Percentiles rank a stretch among this genome's conserved stretches.
Evolutionary conservation across 92 coral and sea anemone species (phyloP).

Genomic region (Heliopora coerulea): DNA sequence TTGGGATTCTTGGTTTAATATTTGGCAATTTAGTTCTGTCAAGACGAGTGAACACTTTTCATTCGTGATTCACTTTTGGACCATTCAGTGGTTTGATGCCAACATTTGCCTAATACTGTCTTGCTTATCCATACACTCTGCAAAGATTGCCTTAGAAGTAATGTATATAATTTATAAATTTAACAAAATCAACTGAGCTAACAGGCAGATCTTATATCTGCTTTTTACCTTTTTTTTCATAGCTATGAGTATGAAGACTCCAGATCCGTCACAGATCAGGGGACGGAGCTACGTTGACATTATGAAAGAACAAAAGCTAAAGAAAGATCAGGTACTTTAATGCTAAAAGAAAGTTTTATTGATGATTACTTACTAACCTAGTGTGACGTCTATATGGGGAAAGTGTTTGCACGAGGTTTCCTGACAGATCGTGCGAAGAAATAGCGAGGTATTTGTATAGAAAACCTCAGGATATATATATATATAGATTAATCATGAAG

Average conservation of each 20-base stretch:
- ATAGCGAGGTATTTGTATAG: too few species aligned
- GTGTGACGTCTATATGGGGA: too few species aligned
- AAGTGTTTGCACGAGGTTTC: too few species aligned
- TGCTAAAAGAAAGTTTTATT: too few species aligned
- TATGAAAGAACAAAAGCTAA: conserved; percentile 74
- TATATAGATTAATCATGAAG: too few species aligned
- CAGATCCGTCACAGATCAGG: conserved; percentile 71
- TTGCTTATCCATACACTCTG: conserved; percentile 36
- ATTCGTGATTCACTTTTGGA: background rate
- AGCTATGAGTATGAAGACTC: conserved; percentile 88
- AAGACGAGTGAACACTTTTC: too few species aligned
- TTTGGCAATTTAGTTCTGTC: too few species aligned
- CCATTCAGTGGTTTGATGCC: background rate
- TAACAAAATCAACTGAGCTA: background rate
- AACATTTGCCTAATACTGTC: conserved; percentile 1
- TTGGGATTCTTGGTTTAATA: too few species aligned
- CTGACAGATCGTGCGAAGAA: too few species aligned
- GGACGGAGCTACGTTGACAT: conserved; percentile 77
- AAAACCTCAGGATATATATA: too few species aligned
- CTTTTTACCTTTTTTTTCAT: conserved; percentile 57
- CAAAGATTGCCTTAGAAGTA: conserved; percentile 18
- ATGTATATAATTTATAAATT: background rate
- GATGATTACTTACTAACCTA: too few species aligned
- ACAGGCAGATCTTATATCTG: conserved; percentile 32
- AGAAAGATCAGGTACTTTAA: conserved; percentile 69